Percentiles rank a stretch among this genome's conserved stretches.
Evolutionary conservation across 2,113 vertebrate species (phyloP).

Genomic region (Picathartes gymnocephalus): DNA sequence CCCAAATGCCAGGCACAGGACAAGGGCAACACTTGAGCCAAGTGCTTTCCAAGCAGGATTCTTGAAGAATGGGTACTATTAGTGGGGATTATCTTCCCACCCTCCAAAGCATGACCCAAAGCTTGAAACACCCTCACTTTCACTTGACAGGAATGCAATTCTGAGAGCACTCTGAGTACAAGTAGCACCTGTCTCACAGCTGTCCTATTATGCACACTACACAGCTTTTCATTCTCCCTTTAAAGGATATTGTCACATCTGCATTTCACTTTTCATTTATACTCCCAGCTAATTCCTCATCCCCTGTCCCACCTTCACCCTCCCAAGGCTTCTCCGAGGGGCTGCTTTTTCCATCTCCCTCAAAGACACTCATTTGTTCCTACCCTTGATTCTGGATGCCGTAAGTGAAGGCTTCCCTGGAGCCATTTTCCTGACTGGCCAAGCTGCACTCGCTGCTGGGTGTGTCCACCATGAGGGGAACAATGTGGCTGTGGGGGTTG

Average conservation of each 20-base stretch:
- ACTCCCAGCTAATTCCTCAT: not conserved
- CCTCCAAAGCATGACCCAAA: not conserved
- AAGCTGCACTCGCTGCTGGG: slow-evolving; percentile 54
- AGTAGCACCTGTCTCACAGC: not conserved
- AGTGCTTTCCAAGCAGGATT: not conserved
- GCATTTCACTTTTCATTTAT: not conserved
- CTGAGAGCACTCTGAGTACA: not conserved
- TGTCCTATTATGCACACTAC: not conserved
- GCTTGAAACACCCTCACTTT: not conserved
- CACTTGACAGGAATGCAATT: not conserved
- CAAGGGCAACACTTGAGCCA: not conserved
- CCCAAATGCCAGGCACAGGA: not conserved
- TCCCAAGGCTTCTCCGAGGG: not conserved
- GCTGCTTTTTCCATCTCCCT: not conserved
- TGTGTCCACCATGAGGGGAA: slow-evolving; percentile 73
- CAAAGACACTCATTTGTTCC: slow-evolving; percentile 3
- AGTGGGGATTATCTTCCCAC: not conserved
- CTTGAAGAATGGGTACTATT: not conserved
- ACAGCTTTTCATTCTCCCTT: not conserved
- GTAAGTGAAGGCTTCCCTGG: slow-evolving; percentile 24
- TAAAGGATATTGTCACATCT: not conserved
- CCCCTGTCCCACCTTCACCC: not conserved
- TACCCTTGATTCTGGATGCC: slow-evolving; percentile 68
- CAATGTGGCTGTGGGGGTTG: slow-evolving; percentile 5
- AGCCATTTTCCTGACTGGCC: slow-evolving; percentile 43